Evolutionary conservation across 2,888 invertebrate genomes (phyloP).

Genomic region (Lasioglossum marginatum): DNA sequence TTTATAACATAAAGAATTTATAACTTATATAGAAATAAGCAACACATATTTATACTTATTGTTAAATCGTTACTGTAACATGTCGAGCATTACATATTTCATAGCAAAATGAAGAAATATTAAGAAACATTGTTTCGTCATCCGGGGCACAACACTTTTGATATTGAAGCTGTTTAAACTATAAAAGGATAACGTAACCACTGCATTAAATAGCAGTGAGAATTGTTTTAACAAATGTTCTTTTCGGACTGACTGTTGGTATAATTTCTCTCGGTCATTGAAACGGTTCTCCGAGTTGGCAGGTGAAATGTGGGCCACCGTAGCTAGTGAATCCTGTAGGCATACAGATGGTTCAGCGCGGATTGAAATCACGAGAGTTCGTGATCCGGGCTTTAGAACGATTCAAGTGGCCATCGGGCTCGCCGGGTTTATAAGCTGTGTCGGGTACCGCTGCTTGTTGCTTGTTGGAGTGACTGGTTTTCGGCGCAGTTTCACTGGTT

Average conservation of each 20-base stretch:
- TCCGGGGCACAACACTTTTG: too few species aligned
- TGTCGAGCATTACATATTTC: too few species aligned
- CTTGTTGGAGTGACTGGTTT: neutral
- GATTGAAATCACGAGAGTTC: constrained; percentile 27
- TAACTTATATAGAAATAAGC: too few species aligned
- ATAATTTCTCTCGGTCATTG: neutral
- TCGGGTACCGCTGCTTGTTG: constrained; percentile 1
- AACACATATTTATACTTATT: too few species aligned
- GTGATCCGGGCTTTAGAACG: neutral
- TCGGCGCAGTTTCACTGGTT: neutral
- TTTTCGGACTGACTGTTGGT: neutral
- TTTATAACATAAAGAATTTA: too few species aligned
- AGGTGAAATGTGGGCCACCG: neutral
- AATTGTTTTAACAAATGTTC: neutral
- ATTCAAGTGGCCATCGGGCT: constrained; percentile 12
- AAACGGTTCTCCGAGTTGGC: neutral
- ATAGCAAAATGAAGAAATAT: too few species aligned
- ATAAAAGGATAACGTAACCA: too few species aligned
- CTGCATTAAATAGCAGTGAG: too few species aligned
- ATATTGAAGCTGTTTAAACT: too few species aligned
- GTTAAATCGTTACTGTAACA: too few species aligned
- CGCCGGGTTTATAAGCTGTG: constrained; percentile 10
- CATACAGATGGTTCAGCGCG: constrained; percentile 1
- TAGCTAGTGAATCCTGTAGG: neutral
- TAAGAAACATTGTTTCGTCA: too few species aligned